A percentile compares a stretch with the other conserved stretches of the same genome.
These are phyloP conservation scores for Takifugu bimaculatus DNA, from an alignment of 2,113 vertebrate genomes.

Conservation along the genomic window DNA sequence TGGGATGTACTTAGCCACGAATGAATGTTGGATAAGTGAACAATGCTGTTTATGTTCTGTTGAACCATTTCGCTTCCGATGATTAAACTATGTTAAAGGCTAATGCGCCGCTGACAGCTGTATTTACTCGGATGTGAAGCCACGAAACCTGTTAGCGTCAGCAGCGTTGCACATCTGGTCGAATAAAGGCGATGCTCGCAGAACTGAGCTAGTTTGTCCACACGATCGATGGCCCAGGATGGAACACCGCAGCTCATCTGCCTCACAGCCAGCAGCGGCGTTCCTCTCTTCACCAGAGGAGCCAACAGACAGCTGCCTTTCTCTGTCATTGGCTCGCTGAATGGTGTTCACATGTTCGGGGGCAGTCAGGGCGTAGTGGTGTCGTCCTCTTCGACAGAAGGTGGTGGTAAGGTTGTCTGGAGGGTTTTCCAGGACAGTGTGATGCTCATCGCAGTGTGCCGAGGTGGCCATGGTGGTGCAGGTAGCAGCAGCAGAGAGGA, in stretches of 20 bases:
- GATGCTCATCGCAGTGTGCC: conserved; percentile 83
- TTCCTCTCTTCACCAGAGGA: conserved; percentile 84
- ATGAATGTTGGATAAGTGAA: too few relatives aligned
- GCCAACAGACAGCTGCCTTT: conserved; percentile 82
- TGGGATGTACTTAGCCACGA: neutral
- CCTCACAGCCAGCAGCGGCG: conserved; percentile 84
- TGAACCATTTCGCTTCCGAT: neutral
- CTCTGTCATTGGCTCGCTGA: conserved; percentile 87
- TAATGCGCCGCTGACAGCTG: conserved; percentile 19
- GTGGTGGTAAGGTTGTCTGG: conserved; percentile 81
- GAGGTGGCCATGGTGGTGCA: conserved; percentile 47
- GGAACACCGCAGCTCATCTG: conserved; percentile 79
- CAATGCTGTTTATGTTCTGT: neutral
- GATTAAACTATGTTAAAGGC: neutral
- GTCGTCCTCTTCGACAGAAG: conserved; percentile 76
- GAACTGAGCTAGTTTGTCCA: neutral
- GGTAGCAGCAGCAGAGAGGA: conserved; percentile 53
- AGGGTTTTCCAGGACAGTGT: conserved; percentile 85
- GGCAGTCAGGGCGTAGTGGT: conserved; percentile 79
- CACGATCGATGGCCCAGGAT: conserved; percentile 67
- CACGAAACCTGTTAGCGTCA: too few relatives aligned
- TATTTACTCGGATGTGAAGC: too few relatives aligned
- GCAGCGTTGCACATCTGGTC: too few relatives aligned
- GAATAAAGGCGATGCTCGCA: neutral
- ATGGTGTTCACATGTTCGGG: conserved; percentile 92